Base-by-base conservation (phyloP, 92 coral and sea anemone species). In the Virgularia gustaviana region DNA sequence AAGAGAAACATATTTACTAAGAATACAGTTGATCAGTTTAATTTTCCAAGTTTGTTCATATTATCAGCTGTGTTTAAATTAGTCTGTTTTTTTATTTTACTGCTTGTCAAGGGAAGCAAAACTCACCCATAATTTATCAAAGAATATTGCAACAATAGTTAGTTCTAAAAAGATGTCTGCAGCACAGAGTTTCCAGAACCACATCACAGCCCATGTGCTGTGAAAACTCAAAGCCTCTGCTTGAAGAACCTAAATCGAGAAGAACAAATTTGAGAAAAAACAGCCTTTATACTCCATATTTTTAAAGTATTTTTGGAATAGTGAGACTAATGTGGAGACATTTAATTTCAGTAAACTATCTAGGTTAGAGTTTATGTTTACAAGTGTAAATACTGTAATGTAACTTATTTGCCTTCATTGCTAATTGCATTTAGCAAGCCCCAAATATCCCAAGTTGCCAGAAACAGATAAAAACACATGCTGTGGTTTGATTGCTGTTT, bases 51-150 rank as follows among this genome's bases (percentile, higher is more conserved):
- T 37, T n/a, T 60, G 15, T 35, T 6, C n/a, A n/a, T 38, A 41
- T 24, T 23, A 68, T 0, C 2, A 22, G 13, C 32, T 24, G 38
- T 38, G 30, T 12, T 29, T 23, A 54, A n/a, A 19, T 49, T 12
- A 1, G 25, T 25, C 12, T 29, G 12, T 22, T 58, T 12, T 53
- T 27, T 30, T 4, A 7, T 67, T 44, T 43, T 3, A 19, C 1
- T 19, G 28, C 6, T 32, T 15, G 68, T 57, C 24, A 22, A 38
- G 16, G 52, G 41, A 28, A 25, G 27, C 3, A 51, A n/a, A 13
- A 45, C 97, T 81, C 57, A 90, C 97, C 97, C 97, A 90, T 49
- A 90, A 76, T 79, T 90, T 90, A 75, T 90, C 95, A 88, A 90
- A 90, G 59, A 90, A 82, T 49, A 90, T 70, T 9, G 97, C 95